A percentile compares a stretch with the other conserved stretches of the same genome.
phyloP scores from a whole-genome alignment of 2,888 invertebrate species.

The Chirona hameri region DNA sequence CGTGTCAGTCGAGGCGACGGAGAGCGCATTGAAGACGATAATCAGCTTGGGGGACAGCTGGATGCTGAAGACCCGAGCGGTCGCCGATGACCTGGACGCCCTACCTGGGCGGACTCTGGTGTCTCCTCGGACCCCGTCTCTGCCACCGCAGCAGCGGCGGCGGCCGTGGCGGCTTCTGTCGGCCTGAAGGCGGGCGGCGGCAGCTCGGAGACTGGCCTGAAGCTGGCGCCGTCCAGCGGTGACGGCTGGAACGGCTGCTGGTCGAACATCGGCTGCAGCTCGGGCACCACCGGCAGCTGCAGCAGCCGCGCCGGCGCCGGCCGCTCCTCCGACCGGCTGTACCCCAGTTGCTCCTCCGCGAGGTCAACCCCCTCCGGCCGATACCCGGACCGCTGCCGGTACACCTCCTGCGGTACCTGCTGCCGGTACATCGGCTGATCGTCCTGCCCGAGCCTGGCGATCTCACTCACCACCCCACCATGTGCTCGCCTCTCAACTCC shows the following conservation, averaged over 20 bases:
- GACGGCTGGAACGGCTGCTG: conserved; percentile 25
- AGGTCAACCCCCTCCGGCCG: background rate
- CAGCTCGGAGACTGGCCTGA: background rate
- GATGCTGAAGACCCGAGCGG: background rate
- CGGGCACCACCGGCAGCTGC: background rate
- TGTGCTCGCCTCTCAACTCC: too few relatives aligned
- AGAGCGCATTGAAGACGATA: background rate
- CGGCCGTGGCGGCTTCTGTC: background rate
- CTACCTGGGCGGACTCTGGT: background rate
- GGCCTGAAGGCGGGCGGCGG: background rate
- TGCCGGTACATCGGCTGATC: background rate
- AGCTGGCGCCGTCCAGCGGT: conserved; percentile 22
- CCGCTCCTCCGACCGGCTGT: background rate
- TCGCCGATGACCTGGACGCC: background rate
- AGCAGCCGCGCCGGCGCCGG: background rate
- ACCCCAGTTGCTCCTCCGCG: background rate
- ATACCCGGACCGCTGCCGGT: background rate
- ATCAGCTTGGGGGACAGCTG: background rate
- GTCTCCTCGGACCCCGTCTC: background rate
- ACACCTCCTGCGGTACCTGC: too few relatives aligned
- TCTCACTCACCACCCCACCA: too few relatives aligned
- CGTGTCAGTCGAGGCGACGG: too few relatives aligned
- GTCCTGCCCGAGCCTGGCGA: background rate
- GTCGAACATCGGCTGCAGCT: conserved; percentile 12
- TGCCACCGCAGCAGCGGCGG: background rate